Evolutionary conservation across 2,888 invertebrate species (phyloP).

Genomic region (Theodoxus fluviatilis): DNA sequence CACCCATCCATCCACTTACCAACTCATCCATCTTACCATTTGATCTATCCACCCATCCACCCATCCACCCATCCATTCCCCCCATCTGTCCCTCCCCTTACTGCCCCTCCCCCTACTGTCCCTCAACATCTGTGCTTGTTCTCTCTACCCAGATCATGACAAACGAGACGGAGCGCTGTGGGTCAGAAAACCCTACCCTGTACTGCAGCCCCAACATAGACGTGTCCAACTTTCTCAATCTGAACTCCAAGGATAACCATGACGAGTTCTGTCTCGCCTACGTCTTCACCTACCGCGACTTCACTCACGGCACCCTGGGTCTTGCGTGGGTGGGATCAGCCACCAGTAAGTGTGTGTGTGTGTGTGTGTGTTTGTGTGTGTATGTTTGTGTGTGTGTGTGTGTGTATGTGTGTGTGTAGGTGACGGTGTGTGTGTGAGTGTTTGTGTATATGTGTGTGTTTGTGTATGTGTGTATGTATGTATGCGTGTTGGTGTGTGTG

Average conservation of each 20-base stretch:
- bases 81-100: not conserved
- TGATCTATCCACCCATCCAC: too few relatives aligned
- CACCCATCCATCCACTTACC: too few relatives aligned
- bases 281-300: constrained; percentile 97
- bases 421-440: not conserved
- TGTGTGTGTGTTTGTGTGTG: too few relatives aligned
- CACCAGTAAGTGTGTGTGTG: constrained; percentile 48
- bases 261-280: constrained; percentile 99
- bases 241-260: constrained; percentile 96
- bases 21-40: too few relatives aligned
- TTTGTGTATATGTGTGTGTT: not conserved
- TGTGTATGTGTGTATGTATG: not conserved
- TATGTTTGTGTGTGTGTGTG: not conserved
- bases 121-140: not conserved
- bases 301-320: constrained; percentile 96
- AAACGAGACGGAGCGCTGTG: constrained; percentile 37
- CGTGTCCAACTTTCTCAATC: constrained; percentile 97
- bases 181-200: constrained; percentile 33
- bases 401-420: not conserved
- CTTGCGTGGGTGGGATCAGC: constrained; percentile 97
- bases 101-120: too few relatives aligned
- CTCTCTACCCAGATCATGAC: constrained; percentile 41
- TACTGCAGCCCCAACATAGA: constrained; percentile 98
- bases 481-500: not conserved
- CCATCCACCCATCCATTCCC: too few relatives aligned